Evolutionary conservation across 1,140 invertebrate species (phyloP).

Genomic region (Drosophila sulfurigaster): DNA sequence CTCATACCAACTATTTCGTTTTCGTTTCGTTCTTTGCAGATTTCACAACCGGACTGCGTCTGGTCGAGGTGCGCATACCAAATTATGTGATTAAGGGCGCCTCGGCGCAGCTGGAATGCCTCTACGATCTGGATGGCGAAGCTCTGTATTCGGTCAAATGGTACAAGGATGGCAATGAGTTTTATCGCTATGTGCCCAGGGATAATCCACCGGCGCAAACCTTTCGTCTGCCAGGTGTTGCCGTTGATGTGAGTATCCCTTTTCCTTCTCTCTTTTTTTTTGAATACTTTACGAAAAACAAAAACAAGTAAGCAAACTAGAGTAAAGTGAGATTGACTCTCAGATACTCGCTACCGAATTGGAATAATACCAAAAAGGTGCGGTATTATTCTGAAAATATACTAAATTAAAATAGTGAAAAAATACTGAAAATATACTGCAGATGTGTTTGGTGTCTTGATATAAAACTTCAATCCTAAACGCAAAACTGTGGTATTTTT

Average conservation of each 20-base stretch:
- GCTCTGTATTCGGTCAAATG: slow-evolving; percentile 92
- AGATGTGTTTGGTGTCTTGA: too few relatives aligned
- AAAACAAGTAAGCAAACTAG: background rate
- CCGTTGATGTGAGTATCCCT: slow-evolving; percentile 87
- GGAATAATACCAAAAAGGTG: too few relatives aligned
- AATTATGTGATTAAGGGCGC: slow-evolving; percentile 89
- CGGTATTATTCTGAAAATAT: too few relatives aligned
- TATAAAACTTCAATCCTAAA: too few relatives aligned
- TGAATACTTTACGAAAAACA: too few relatives aligned
- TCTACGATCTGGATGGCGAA: slow-evolving; percentile 89
- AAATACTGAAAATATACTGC: too few relatives aligned
- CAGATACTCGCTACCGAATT: too few relatives aligned
- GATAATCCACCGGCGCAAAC: slow-evolving; percentile 88
- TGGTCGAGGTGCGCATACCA: slow-evolving; percentile 89
- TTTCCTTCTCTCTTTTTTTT: background rate
- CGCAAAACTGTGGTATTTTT: background rate
- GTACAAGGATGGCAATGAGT: slow-evolving; percentile 92
- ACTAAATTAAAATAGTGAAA: too few relatives aligned
- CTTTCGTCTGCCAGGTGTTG: slow-evolving; percentile 88
- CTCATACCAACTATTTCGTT: slow-evolving; percentile 23
- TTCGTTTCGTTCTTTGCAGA: slow-evolving; percentile 64
- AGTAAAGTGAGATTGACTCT: too few relatives aligned
- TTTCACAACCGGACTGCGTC: slow-evolving; percentile 85
- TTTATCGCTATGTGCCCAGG: slow-evolving; percentile 91
- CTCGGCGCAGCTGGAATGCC: slow-evolving; percentile 87